A percentile compares a stretch with the other conserved stretches of the same genome.
These are phyloP conservation scores for Dasyurus viverrinus DNA, from an alignment of 2,113 vertebrate genomes.

Conservation along the genomic window DNA sequence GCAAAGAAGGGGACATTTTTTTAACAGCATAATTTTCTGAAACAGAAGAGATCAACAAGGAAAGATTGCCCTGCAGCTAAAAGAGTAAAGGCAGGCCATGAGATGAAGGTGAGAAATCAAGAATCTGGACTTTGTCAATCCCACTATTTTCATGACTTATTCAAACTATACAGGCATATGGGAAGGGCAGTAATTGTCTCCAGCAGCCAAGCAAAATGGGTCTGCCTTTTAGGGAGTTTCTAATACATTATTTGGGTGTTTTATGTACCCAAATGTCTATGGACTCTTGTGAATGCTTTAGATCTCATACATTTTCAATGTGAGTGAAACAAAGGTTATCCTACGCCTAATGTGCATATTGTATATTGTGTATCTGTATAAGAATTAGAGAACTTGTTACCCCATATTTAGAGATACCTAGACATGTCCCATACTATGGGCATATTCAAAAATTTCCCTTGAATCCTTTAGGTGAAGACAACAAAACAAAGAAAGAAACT, in stretches of 20 bases:
- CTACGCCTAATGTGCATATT: not conserved
- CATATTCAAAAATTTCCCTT: not conserved
- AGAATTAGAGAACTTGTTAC: not conserved
- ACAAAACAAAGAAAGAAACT: not conserved
- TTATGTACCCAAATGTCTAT: not conserved
- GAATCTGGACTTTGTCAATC: not conserved
- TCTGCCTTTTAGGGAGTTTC: not conserved
- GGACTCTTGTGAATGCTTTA: not conserved
- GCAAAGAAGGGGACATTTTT: not conserved
- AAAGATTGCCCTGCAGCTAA: not conserved
- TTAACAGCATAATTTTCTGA: not conserved
- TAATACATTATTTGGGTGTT: not conserved
- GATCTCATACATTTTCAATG: not conserved
- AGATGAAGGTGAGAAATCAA: not conserved
- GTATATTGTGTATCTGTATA: not conserved
- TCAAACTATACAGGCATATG: not conserved
- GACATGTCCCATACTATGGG: not conserved
- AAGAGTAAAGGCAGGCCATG: not conserved
- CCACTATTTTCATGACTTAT: not conserved
- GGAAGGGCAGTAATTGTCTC: not conserved
- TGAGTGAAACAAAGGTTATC: not conserved
- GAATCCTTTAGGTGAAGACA: not conserved
- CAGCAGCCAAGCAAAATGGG: not conserved
- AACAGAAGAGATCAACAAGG: not conserved
- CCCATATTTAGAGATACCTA: not conserved